Evolutionary conservation across 2,797 vertebrate genomes (phyloP).

Genomic region (Coranthus polyacanthus): DNA sequence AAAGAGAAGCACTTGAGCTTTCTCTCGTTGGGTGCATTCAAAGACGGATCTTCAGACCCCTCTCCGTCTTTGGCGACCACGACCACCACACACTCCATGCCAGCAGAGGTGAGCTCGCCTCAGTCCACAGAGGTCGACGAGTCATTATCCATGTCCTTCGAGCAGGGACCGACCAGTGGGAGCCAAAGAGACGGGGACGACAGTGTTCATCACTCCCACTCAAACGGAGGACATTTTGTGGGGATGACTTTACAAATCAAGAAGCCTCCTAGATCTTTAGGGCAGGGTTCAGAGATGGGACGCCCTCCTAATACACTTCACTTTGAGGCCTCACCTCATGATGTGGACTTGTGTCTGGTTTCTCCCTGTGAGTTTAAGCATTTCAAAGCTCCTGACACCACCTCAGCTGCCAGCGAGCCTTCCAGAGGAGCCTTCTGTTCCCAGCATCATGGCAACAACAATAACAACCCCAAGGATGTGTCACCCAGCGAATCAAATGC

Average conservation of each 20-base stretch:
- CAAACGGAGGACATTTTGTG: conserved; percentile 74
- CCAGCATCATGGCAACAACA: conserved; percentile 65
- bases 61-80: conserved; percentile 90
- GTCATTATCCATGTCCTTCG: conserved; percentile 94
- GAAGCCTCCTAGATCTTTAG: conserved; percentile 80
- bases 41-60: conserved; percentile 87
- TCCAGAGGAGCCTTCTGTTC: conserved; percentile 84
- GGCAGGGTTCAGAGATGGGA: conserved; percentile 75
- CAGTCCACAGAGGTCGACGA: conserved; percentile 98
- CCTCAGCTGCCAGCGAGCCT: conserved; percentile 86
- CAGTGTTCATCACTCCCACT: conserved; percentile 64
- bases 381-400: conserved; percentile 82
- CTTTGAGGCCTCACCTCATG: conserved; percentile 85
- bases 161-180: conserved; percentile 90
- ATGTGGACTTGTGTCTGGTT: conserved; percentile 95
- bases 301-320: conserved; percentile 77
- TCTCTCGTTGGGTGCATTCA: conserved; percentile 90
- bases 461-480: conserved; percentile 77
- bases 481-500: conserved; percentile 91
- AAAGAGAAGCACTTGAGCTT: conserved; percentile 88
- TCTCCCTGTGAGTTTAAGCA: conserved; percentile 97
- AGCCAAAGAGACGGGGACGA: conserved; percentile 88
- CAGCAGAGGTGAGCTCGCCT: conserved; percentile 94
- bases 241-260: conserved; percentile 88
- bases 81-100: conserved; percentile 91